Evolutionary conservation across 2,888 invertebrate species (phyloP).

Genomic region (Hemithea aestivaria): DNA sequence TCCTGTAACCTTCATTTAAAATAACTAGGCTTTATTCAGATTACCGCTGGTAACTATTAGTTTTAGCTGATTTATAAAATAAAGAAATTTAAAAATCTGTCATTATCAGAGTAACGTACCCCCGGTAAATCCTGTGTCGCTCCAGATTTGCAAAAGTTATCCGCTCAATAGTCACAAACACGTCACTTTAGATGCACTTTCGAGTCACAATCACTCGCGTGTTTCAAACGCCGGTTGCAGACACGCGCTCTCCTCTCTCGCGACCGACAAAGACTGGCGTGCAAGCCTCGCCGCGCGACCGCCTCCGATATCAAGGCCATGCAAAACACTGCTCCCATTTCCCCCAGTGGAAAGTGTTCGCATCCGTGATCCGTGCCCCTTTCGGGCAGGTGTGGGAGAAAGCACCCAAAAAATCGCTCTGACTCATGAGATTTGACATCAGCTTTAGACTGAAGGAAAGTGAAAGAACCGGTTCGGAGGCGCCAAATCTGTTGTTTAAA

Average conservation of each 20-base stretch:
- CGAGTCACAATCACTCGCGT: conserved; percentile 42
- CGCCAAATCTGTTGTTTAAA: conserved; percentile 54
- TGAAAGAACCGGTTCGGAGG: conserved; percentile 62
- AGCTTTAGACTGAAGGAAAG: conserved; percentile 54
- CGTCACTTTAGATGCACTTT: conserved; percentile 48
- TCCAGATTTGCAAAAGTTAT: conserved; percentile 63
- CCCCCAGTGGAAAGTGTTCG: conserved; percentile 72
- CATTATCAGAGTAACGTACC: too few species aligned
- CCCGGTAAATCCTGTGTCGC: conserved; percentile 49
- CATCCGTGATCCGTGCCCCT: conserved; percentile 73
- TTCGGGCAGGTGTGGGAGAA: conserved; percentile 75
- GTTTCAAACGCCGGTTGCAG: conserved; percentile 23
- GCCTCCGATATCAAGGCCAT: conserved; percentile 67
- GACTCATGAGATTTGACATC: conserved; percentile 63
- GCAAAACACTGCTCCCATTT: conserved; percentile 72
- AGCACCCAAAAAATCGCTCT: conserved; percentile 71
- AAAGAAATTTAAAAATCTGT: too few species aligned
- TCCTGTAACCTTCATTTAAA: too few species aligned
- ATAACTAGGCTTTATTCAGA: too few species aligned
- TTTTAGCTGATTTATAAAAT: too few species aligned
- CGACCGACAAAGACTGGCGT: conserved; percentile 49
- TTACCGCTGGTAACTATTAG: too few species aligned
- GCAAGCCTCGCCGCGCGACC: conserved; percentile 32
- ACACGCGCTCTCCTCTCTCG: conserved; percentile 30
- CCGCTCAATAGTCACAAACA: conserved; percentile 44